Percentiles rank a stretch among this genome's conserved stretches.
phyloP scores from a whole-genome alignment of 2,888 invertebrate genomes.

The Diaprepes abbreviatus region DNA sequence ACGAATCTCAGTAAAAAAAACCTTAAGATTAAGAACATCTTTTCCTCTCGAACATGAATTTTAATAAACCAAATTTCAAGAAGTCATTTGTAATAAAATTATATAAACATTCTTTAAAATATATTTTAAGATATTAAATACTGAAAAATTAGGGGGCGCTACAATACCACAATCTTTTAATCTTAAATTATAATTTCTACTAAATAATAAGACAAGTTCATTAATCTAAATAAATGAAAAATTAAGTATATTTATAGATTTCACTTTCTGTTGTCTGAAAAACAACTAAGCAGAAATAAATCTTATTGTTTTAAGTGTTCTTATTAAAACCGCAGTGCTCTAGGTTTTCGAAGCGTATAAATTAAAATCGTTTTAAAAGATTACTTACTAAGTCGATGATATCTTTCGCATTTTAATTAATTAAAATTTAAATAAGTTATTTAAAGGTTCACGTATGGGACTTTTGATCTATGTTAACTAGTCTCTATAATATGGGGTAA shows the following conservation, averaged over 20 bases:
- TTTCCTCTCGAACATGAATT: no score
- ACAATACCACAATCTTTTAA: no score
- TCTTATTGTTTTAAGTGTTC: constrained; percentile 3
- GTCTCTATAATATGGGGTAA: background rate
- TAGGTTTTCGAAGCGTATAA: constrained; percentile 9
- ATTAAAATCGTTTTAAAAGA: background rate
- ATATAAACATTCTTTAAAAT: no score
- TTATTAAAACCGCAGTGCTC: constrained; percentile 23
- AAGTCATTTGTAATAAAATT: no score
- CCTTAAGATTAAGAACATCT: no score
- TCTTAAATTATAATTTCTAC: no score
- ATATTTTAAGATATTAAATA: no score
- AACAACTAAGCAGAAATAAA: constrained; percentile 5
- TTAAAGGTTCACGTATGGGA: background rate
- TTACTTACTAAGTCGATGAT: constrained; percentile 7
- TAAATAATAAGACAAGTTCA: background rate
- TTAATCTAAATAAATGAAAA: background rate
- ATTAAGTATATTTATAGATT: background rate
- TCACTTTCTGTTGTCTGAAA: constrained; percentile 5
- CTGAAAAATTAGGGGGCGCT: no score
- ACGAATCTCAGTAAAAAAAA: no score
- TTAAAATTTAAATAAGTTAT: background rate
- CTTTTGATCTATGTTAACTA: background rate
- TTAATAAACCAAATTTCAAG: no score
- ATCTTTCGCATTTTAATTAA: constrained; percentile 13